Percentiles rank a stretch among this genome's conserved stretches.
Evolutionary conservation across 2,797 vertebrate genomes (phyloP).

Genomic region (Pygocentrus nattereri): DNA sequence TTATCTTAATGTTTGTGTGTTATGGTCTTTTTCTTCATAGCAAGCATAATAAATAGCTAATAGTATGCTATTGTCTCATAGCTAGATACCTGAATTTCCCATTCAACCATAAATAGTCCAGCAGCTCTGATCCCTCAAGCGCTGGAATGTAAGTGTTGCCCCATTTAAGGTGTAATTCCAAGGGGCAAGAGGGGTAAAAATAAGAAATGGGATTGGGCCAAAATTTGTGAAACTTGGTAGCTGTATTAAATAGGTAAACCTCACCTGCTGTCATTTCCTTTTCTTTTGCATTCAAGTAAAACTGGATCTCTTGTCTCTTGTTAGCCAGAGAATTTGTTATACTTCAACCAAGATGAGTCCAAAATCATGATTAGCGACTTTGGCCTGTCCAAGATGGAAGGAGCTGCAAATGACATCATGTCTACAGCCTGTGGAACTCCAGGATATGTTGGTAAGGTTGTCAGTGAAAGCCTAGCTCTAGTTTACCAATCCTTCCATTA

Average conservation of each 20-base stretch:
- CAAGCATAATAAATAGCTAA: no score
- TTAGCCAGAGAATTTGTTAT: slow-evolving; percentile 94
- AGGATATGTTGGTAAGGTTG: slow-evolving; percentile 91
- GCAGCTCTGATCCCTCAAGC: no score
- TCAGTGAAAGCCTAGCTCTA: background rate
- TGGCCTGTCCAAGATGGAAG: slow-evolving; percentile 96
- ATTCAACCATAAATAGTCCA: no score
- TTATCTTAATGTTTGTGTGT: no score
- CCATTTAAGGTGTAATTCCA: no score
- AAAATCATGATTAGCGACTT: slow-evolving; percentile 99
- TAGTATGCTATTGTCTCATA: no score
- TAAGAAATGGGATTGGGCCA: no score
- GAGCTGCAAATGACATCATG: slow-evolving; percentile 92
- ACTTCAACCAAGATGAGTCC: slow-evolving; percentile 94
- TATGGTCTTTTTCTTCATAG: no score
- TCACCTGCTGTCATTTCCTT: background rate
- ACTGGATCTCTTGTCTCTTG: slow-evolving; percentile 24
- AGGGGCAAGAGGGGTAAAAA: no score
- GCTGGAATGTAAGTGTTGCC: no score
- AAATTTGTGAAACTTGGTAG: background rate
- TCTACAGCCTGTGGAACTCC: slow-evolving; percentile 96
- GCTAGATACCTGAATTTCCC: no score
- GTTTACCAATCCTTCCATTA: background rate
- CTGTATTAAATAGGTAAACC: background rate
- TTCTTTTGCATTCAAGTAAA: background rate